Evolutionary conservation across 2,113 vertebrate species (phyloP).

Genomic region (Conger conger): DNA sequence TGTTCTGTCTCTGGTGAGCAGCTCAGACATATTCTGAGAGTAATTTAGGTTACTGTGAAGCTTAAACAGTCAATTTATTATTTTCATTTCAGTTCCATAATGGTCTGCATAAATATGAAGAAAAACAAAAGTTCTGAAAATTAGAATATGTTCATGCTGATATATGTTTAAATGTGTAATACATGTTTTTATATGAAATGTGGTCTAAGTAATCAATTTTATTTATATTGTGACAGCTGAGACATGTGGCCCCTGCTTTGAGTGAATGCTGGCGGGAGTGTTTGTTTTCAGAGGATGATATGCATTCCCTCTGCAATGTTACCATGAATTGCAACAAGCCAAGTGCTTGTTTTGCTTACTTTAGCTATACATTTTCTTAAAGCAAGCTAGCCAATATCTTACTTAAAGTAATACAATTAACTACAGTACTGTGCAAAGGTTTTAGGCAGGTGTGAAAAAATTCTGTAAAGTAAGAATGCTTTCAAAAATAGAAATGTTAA

Average conservation of each 20-base stretch:
- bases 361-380: not conserved
- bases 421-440: too few relatives aligned
- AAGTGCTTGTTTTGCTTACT: not conserved
- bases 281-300: not conserved
- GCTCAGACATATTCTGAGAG: too few relatives aligned
- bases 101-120: not conserved
- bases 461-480: too few relatives aligned
- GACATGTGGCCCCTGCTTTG: not conserved
- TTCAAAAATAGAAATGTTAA: too few relatives aligned
- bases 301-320: not conserved
- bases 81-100: not conserved
- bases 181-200: not conserved
- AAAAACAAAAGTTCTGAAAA: not conserved
- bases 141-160: not conserved
- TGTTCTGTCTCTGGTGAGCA: not conserved
- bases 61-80: too few relatives aligned
- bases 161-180: not conserved
- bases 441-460: too few relatives aligned
- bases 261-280: not conserved
- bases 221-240: not conserved
- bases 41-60: too few relatives aligned
- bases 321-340: not conserved
- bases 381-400: not conserved
- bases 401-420: not conserved
- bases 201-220: not conserved